Evolutionary conservation across 2,797 vertebrate species (phyloP), one percentile per base, ranked within the genome.

Genomic region (Labroides dimidiatus): DNA sequence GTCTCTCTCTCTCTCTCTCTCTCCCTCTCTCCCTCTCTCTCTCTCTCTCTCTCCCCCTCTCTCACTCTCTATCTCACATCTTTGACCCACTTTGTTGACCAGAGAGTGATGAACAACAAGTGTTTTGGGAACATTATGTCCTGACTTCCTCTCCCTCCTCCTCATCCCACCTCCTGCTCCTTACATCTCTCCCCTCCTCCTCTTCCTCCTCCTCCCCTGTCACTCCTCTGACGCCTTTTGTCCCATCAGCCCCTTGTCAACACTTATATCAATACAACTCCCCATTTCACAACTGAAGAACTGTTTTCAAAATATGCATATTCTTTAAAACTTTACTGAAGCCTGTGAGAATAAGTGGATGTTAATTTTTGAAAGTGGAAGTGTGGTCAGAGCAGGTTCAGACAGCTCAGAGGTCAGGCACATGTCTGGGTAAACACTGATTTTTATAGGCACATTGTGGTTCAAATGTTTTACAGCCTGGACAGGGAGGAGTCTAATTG

Each of bases 61-160:
- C 0, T 45, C 13, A 41, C 20, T 45, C 17, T 6, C 33, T 48
- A 30, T 68, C 49, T 45, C 70, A 56, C 15, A 9, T 42, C 50
- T 30, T 44, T 77, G 70, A 76, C 78, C 63, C 63, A 69, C 58
- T 80, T 80, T 73, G 64, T 72, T 84, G 72, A 72, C 65, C 58
- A 61, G 67, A 74, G 50, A 42, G 78, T 67, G 45, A 81, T 50
- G 75, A 84, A 84, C 78, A 86, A 84, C 80, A 85, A 84, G 69
- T 82, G 62, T 64, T 87, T 82, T 77, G 67, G 75, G 82, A 84
- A 89, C 84, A 89, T 80, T 64, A 56, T 64, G 88, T 88, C 64
- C 82, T 7, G 2, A 51, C 44, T 54, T 24, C 10, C 64, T 10
- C 19, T 15, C 4, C 12, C 20, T 42, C 48, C 45, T 15, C 24